A percentile compares a stretch with the other conserved stretches of the same genome.
phyloP scores from a whole-genome alignment of 2,888 invertebrate genomes.

The Cephus pulcher region DNA sequence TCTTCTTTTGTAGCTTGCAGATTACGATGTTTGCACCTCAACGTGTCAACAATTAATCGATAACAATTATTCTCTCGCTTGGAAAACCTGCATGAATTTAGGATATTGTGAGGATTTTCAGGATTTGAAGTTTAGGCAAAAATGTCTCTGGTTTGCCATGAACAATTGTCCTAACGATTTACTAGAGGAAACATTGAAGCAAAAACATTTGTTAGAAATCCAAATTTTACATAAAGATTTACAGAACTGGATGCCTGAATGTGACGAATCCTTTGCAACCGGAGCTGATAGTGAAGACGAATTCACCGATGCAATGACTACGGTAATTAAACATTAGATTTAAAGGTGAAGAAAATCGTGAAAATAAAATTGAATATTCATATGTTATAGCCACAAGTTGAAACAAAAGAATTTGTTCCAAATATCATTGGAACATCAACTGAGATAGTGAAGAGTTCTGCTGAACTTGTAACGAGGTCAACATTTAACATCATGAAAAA shows the following conservation, averaged over 20 bases:
- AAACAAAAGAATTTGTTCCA: conserved; percentile 58
- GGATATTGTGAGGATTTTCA: conserved; percentile 67
- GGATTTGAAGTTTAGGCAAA: conserved; percentile 57
- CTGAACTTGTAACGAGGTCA: conserved; percentile 61
- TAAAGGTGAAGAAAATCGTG: background rate
- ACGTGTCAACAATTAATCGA: conserved; percentile 68
- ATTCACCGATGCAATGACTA: conserved; percentile 71
- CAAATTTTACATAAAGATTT: conserved; percentile 57
- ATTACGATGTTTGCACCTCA: conserved; percentile 66
- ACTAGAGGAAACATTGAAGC: conserved; percentile 52
- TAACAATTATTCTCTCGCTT: conserved; percentile 67
- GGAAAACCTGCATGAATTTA: conserved; percentile 69
- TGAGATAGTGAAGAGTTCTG: conserved; percentile 67
- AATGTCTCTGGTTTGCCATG: conserved; percentile 58
- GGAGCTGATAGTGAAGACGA: conserved; percentile 70
- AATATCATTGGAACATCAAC: conserved; percentile 60
- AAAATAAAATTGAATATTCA: background rate
- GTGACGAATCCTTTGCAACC: conserved; percentile 46
- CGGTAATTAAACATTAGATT: conserved; percentile 56
- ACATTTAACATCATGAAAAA: conserved; percentile 63
- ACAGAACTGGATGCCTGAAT: conserved; percentile 48
- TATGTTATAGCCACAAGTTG: conserved; percentile 47
- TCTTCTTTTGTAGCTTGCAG: conserved; percentile 53
- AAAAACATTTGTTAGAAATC: conserved; percentile 56
- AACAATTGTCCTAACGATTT: conserved; percentile 58